Percentiles rank a stretch among this genome's conserved stretches.
Evolutionary conservation across 2,888 invertebrate genomes (phyloP).

Genomic region (Mayetiola destructor): DNA sequence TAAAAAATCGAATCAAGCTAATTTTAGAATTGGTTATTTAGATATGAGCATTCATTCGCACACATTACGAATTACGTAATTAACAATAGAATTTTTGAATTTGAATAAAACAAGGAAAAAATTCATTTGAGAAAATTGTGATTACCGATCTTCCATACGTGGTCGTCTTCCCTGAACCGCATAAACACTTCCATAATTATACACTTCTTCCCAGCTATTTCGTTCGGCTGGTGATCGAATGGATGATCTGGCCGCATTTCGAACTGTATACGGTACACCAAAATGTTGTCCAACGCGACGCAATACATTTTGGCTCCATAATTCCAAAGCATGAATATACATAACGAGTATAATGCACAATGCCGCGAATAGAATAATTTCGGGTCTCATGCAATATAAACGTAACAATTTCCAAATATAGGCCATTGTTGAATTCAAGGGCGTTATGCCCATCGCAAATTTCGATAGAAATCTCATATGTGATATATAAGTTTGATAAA

Average conservation of each 20-base stretch:
- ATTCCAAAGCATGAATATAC: slow-evolving; percentile 69
- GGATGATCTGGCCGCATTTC: background rate
- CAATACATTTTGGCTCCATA: slow-evolving; percentile 64
- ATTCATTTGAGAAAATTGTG: too few relatives aligned
- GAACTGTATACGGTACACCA: slow-evolving; percentile 19
- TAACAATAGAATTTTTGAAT: too few relatives aligned
- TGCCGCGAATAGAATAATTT: slow-evolving; percentile 58
- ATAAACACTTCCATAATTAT: slow-evolving; percentile 65
- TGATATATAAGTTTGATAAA: slow-evolving; percentile 75
- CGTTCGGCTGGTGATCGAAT: slow-evolving; percentile 33
- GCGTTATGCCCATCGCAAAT: slow-evolving; percentile 59
- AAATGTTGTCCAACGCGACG: slow-evolving; percentile 35
- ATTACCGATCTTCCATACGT: slow-evolving; percentile 78
- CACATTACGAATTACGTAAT: too few relatives aligned
- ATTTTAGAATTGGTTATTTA: too few relatives aligned
- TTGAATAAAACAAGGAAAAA: too few relatives aligned
- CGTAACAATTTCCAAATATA: slow-evolving; percentile 67
- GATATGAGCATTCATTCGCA: too few relatives aligned
- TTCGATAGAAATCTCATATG: slow-evolving; percentile 75
- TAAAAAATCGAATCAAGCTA: too few relatives aligned
- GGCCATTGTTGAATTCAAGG: slow-evolving; percentile 54
- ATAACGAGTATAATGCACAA: slow-evolving; percentile 56
- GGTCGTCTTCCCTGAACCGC: slow-evolving; percentile 81
- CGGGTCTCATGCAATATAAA: slow-evolving; percentile 64
- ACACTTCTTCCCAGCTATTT: slow-evolving; percentile 61